Base-by-base conservation (phyloP, 2,888 invertebrate genomes). In the Alcis repandata region DNA sequence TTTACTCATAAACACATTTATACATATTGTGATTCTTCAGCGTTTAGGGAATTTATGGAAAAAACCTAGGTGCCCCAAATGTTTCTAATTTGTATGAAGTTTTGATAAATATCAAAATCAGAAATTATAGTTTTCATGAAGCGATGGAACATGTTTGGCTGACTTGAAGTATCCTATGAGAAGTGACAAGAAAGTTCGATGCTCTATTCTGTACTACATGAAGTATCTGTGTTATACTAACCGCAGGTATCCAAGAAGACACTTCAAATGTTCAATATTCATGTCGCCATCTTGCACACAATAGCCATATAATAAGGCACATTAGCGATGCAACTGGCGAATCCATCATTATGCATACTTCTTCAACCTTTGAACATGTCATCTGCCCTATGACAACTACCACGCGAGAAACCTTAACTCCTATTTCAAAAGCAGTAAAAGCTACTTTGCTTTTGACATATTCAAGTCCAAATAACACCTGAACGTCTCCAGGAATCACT, bases 311-410 rank as follows among this genome's bases (percentile, higher is more conserved):
- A 81, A 84, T 82, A 81, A 79, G 78, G 76, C 71, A 71, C 76
- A 87, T 87, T 87, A 86, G 78, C 74, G 72, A 87, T 87, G 88
- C 88, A 80, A 75, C 74, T 76, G 75, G 79, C 84, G 81, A 80
- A 83, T 83, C 79, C 82, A 80, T 84, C 83, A 85, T 85, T 87
- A 85, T 86, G 83, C 82, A 86, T 81, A 79, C 82, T 75, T 76
- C 70, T 70, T 77, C 73, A 79, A 74, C 80, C 80, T 83, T 82
- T 78, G 75, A 79, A 82, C 84, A 83, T 85, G 86, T 85, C 85
- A 85, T 86, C 82, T 74, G 67, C 67, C 59, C 58, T 64, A 36
- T 48, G 19, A 67, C 68, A 70, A 71, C 51, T 57, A 7, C 54
- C 38, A 63, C 65, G 10, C 6, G 52, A 60, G 32, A 15, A 45